phyloP scores from a whole-genome alignment of 2,113 vertebrate species.

The Capreolus pygargus region DNA sequence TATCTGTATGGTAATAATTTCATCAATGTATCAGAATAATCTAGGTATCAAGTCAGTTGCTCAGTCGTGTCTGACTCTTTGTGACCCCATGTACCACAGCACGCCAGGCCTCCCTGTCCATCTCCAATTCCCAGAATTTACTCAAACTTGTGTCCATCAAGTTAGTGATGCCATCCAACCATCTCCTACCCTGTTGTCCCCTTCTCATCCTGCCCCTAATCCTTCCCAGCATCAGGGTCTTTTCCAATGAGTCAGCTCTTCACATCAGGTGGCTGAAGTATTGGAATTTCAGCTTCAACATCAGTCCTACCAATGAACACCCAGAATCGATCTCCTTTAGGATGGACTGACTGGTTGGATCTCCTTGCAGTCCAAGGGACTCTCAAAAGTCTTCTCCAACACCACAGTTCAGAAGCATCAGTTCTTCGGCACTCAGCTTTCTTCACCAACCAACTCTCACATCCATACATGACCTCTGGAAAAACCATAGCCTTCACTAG shows the following conservation, averaged over 20 bases:
- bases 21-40: not conserved
- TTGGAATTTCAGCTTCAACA: not conserved
- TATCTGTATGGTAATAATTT: not conserved
- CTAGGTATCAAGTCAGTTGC: not conserved
- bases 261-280: no score
- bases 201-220: no score
- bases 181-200: no score
- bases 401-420: not conserved
- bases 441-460: not conserved
- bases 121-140: no score
- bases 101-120: no score
- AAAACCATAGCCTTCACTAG: not conserved
- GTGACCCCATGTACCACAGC: no score
- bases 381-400: not conserved
- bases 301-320: not conserved
- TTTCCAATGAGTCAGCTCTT: no score
- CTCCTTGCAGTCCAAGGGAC: not conserved
- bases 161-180: no score
- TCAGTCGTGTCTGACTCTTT: no score
- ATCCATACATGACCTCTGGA: not conserved
- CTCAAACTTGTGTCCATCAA: no score
- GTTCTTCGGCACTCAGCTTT: fast-evolving
- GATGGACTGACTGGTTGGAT: not conserved
- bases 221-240: no score
- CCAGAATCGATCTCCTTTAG: not conserved